Conservation (phyloP, 2,113 vertebrate genomes). For the Stegastes partitus region DNA sequence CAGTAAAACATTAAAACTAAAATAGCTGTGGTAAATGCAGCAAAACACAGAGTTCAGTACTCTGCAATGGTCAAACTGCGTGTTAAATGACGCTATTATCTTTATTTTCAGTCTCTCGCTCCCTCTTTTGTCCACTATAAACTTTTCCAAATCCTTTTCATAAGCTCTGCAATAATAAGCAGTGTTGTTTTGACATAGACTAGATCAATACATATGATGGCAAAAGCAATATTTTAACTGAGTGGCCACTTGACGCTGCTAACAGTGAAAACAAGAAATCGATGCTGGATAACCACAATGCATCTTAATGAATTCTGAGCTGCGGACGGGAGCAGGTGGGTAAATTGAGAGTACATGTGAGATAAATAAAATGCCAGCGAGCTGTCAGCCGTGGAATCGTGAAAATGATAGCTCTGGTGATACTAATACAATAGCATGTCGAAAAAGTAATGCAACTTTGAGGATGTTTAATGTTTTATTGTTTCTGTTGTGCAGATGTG, state of each 20-base stretch:
- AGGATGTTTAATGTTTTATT: neutral
- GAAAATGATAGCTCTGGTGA: neutral
- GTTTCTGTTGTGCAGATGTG: neutral
- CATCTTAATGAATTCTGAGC: slow-evolving; percentile 43
- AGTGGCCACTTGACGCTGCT: slow-evolving; percentile 46
- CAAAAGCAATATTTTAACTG: slow-evolving; percentile 60
- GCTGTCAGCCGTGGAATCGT: neutral
- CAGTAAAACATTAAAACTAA: too few relatives aligned
- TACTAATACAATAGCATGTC: neutral
- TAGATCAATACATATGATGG: slow-evolving; percentile 56
- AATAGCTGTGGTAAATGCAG: neutral
- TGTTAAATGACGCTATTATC: neutral
- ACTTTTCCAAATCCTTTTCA: neutral
- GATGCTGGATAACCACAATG: slow-evolving; percentile 48
- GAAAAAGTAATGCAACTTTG: neutral
- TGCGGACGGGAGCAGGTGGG: slow-evolving; percentile 21
- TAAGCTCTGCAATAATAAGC: slow-evolving; percentile 33
- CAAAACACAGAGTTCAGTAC: neutral
- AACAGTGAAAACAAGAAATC: slow-evolving; percentile 55
- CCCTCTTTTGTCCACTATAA: neutral
- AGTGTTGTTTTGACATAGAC: slow-evolving; percentile 28
- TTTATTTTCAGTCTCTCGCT: slow-evolving; percentile 3
- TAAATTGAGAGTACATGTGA: slow-evolving; percentile 34
- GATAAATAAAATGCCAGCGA: slow-evolving; percentile 23
- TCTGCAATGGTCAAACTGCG: too few relatives aligned